Conservation (phyloP, 1,140 invertebrate genomes). For the Bombus picipes region DNA sequence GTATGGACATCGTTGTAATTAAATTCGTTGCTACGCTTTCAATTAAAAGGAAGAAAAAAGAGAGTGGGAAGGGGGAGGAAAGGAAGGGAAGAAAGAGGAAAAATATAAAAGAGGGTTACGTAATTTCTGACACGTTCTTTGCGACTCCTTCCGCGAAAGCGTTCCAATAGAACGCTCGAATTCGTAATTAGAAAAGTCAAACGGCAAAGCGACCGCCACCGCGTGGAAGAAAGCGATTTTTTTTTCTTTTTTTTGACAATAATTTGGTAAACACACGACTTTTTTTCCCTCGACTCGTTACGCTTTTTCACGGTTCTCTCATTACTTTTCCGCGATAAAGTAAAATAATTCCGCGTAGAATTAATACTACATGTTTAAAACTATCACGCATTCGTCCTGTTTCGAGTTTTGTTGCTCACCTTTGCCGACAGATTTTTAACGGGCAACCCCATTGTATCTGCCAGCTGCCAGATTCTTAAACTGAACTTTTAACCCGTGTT, state of each 20-base stretch:
- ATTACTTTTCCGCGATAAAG: constrained; percentile 38
- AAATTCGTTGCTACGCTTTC: constrained; percentile 46
- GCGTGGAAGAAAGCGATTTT: background rate
- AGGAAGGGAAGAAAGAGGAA: background rate
- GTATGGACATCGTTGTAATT: constrained; percentile 66
- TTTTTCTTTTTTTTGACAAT: background rate
- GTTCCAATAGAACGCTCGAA: constrained; percentile 39
- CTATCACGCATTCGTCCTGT: constrained; percentile 23
- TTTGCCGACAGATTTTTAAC: constrained; percentile 31
- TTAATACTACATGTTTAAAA: constrained; percentile 41
- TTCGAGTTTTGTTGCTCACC: background rate
- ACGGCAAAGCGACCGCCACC: constrained; percentile 5
- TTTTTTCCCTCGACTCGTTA: constrained; percentile 32
- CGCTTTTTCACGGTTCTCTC: constrained; percentile 17
- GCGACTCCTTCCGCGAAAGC: constrained; percentile 46
- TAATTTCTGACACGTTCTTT: constrained; percentile 49
- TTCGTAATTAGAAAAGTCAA: constrained; percentile 30
- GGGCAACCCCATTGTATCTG: background rate
- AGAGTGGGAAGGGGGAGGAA: background rate
- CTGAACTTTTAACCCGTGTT: too few species aligned
- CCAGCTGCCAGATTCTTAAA: background rate
- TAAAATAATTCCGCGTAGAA: constrained; percentile 25
- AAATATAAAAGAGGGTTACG: constrained; percentile 13
- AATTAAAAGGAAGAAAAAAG: background rate
- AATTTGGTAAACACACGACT: background rate